Evolutionary conservation across 2,888 invertebrate species (phyloP).

Genomic region (Drosophila tanythrix): DNA sequence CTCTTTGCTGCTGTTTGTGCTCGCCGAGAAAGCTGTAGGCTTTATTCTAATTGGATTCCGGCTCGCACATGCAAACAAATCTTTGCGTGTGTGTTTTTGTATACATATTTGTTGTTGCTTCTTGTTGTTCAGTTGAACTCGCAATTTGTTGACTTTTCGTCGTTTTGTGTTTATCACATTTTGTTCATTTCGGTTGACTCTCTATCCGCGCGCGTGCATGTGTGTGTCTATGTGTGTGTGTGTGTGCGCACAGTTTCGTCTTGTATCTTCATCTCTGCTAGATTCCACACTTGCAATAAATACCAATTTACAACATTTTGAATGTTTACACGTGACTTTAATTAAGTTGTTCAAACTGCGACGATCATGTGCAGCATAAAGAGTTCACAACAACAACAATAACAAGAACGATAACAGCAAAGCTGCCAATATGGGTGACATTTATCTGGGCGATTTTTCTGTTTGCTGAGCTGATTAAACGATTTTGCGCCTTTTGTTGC

Average conservation of each 20-base stretch:
- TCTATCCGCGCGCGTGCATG: background rate
- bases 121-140: conserved; percentile 59
- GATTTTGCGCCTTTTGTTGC: conserved; percentile 42
- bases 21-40: conserved; percentile 32
- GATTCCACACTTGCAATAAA: conserved; percentile 61
- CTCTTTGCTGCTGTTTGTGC: conserved; percentile 8
- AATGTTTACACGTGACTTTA: conserved; percentile 76
- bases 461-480: conserved; percentile 60
- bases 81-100: conserved; percentile 13
- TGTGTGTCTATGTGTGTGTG: conserved; percentile 4
- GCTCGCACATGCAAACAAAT: conserved; percentile 52
- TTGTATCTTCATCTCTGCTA: conserved; percentile 30
- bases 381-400: conserved; percentile 11
- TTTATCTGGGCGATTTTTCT: conserved; percentile 46
- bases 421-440: conserved; percentile 29
- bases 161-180: conserved; percentile 67
- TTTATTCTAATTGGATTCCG: conserved; percentile 75
- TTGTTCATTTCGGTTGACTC: conserved; percentile 45
- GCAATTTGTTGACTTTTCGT: conserved; percentile 74
- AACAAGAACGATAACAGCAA: conserved; percentile 9
- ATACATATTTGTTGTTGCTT: conserved; percentile 20
- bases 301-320: conserved; percentile 73
- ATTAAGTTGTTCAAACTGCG: conserved; percentile 55
- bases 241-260: conserved; percentile 22
- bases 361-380: conserved; percentile 33